A percentile compares a stretch with the other conserved stretches of the same genome.
phyloP scores from a whole-genome alignment of 1,140 invertebrate genomes.

The Stegodyphus mimosarum region DNA sequence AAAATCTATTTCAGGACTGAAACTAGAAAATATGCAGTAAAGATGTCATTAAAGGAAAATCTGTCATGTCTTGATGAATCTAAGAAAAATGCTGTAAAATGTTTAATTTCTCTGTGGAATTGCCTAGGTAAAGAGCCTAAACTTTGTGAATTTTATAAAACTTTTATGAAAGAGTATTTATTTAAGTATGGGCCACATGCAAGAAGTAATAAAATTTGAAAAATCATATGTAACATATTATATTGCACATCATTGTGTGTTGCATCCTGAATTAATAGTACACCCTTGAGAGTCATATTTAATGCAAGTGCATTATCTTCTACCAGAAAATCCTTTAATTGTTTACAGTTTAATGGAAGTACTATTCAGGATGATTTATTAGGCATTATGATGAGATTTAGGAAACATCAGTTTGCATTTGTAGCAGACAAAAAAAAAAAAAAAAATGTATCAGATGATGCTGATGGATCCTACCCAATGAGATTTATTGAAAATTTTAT shows the following conservation, averaged over 20 bases:
- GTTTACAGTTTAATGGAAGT: background rate
- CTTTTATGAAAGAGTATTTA: background rate
- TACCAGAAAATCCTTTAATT: background rate
- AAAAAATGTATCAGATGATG: slow-evolving; percentile 1
- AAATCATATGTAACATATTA: background rate
- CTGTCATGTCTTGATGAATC: too few species aligned
- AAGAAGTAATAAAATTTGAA: background rate
- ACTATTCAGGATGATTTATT: background rate
- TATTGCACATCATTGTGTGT: background rate
- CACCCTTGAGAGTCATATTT: background rate
- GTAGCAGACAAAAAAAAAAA: background rate
- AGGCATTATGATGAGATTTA: slow-evolving; percentile 4
- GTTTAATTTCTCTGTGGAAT: too few species aligned
- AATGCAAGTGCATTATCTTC: background rate
- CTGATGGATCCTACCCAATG: background rate
- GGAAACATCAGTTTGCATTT: slow-evolving; percentile 7
- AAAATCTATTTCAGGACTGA: too few species aligned
- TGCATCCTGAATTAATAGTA: background rate
- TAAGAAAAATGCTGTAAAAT: too few species aligned
- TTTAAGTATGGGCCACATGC: background rate
- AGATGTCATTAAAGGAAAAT: too few species aligned
- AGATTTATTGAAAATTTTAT: background rate
- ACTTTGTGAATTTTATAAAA: too few species aligned
- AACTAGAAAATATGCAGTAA: too few species aligned
- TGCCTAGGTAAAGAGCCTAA: too few species aligned